A percentile compares a stretch with the other conserved stretches of the same genome.
phyloP scores from a whole-genome alignment of 2,113 vertebrate genomes.

The Diphyllodes magnificus region DNA sequence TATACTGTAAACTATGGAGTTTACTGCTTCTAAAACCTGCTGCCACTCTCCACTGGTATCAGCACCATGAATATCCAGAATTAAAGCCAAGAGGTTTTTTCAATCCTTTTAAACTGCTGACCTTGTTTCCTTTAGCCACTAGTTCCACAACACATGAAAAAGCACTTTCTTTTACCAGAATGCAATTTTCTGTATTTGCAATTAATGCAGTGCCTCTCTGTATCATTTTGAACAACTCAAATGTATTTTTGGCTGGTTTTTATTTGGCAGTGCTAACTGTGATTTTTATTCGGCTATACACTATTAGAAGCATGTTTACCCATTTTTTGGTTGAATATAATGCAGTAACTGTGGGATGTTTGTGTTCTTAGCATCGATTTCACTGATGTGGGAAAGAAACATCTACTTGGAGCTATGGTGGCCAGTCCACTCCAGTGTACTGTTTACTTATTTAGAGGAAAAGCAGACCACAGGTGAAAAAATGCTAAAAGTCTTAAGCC shows the following conservation, averaged over 20 bases:
- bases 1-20: background rate
- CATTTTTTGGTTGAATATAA: background rate
- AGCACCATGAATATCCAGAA: background rate
- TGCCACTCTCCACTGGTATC: background rate
- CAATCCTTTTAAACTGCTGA: background rate
- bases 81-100: background rate
- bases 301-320: background rate
- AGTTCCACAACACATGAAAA: background rate
- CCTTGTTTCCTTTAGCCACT: background rate
- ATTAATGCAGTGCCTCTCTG: background rate
- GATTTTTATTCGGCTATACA: background rate
- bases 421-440: background rate
- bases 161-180: background rate
- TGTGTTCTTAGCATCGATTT: background rate
- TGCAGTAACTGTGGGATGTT: background rate
- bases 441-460: background rate
- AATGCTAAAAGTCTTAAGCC: background rate
- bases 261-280: background rate
- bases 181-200: background rate
- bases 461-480: background rate
- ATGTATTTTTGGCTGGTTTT: background rate
- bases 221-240: background rate
- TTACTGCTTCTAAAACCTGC: background rate
- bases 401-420: background rate
- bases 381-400: background rate